Base-by-base conservation (phyloP, 1,140 invertebrate species). In the Drosophila kikkawai region DNA sequence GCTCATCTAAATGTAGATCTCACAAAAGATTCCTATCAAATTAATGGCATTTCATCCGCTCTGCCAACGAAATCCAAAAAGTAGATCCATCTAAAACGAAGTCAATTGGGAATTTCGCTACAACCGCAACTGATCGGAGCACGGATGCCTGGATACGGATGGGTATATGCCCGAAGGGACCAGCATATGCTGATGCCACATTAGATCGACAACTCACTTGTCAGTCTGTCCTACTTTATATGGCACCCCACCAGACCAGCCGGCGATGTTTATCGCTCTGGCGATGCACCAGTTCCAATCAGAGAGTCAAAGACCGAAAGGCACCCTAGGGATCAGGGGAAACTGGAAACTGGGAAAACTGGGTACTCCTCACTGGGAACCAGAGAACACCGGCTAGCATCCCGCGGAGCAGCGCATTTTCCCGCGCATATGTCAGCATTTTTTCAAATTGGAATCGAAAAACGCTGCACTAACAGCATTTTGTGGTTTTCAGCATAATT, bases 121-220 rank as follows among this genome's bases (percentile, higher is more conserved):
- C 37, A 83, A 75, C 80, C 84, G 80, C 84, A 88, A 80, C 80
- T 88, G 84, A 87, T 83, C 70, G 70, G 51, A 53, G 81, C 50
- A 71, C 73, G 58, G 70, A 45, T 53, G 58, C 13, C n/a, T 60
- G 55, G 48, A 32, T 53, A 13, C 13, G 57, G 17, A 22, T 22
- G 37, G 51, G 19, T 34, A 60, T 41, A 41, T 36, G 42, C 55
- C 55, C 75, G 73, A 58, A 90, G 88, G 39, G 34, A 70, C 26
- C 79, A 92, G 85, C 91, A 92, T 92, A 92, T 92, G 91, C 80
- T 92, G 88, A 91, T 92, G 91, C 91, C 91, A 92, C 91, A 92
- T 92, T 92, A 92, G 88, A 91, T 92, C 83, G 70, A 91, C 82
- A 63, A 91, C 88, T 91, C 86, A 92, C 91, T 91, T 91, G 91